Base-by-base conservation (phyloP, 2,888 invertebrate species). In the Augochlorella aurata region DNA sequence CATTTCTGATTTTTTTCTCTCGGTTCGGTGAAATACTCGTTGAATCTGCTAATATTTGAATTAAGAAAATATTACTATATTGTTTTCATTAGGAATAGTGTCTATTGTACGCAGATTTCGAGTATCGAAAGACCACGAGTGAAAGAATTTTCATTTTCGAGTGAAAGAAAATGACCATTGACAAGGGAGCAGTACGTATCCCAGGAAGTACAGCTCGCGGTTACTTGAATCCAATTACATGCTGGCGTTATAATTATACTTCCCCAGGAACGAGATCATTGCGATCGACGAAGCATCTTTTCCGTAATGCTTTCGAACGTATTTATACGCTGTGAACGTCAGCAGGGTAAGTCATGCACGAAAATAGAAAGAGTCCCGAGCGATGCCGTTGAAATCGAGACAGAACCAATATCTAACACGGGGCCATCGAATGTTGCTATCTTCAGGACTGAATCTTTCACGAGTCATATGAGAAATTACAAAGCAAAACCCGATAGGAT, bases 371-470 rank as follows among this genome's bases (percentile, higher is more conserved):
- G 68, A 71, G 65, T 21, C 18, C 14, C 50, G 47, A 47, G 45
- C n/a, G 16, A 14, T 14, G 58, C 74, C 61, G 45, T 58, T 9
- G 24, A 18, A 45, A 61, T 29, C 68, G 67, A 52, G 65, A 52
- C 49, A 47, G 58, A 14, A 10, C 38, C 95, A 7, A 65, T 65
- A 65, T 89, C 95, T 95, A 85, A 96, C 95, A 92, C 96, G 96
- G 79, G 95, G 21, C 14, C 5, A 14, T 24, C 94, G 93, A 96
- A 96, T 96, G 94, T 92, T 96, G 96, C 92, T 96, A 96, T 85
- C 95, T 96, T 82, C 95, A 88, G 96, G 96, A 90, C 95, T 95
- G 91, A 95, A 89, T 95, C 95, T 89, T 95, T 44, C 38, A 44
- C 12, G 65, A 44, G 18, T 1, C 10, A 0, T 5, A 44, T 10